These are phyloP conservation scores for Neoscelio sp. DNA, from an alignment of 2,888 invertebrate species.

Conservation along the genomic window DNA sequence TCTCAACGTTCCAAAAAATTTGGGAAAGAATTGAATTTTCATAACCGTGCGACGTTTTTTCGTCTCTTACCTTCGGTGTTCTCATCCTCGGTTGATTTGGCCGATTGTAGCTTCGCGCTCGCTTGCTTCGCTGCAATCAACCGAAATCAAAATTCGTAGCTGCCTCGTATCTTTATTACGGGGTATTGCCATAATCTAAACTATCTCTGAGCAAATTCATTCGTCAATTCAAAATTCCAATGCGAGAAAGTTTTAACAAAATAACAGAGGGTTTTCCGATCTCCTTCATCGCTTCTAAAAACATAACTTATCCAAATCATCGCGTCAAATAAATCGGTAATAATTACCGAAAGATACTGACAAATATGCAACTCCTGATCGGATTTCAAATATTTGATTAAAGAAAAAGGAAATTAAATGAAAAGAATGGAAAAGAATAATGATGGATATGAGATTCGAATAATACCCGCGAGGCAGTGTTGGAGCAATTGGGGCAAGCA, in stretches of 20 bases:
- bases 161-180: slow-evolving; percentile 77
- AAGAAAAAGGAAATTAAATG: no score
- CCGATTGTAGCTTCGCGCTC: slow-evolving; percentile 82
- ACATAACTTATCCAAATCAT: slow-evolving; percentile 13
- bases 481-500: no score
- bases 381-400: no score
- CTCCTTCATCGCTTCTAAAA: no score
- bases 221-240: no score
- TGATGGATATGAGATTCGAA: no score
- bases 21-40: slow-evolving; percentile 53
- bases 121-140: slow-evolving; percentile 83
- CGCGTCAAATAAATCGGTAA: neutral
- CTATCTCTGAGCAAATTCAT: slow-evolving; percentile 10
- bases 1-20: slow-evolving; percentile 26
- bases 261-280: no score
- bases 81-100: slow-evolving; percentile 83
- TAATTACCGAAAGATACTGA: slow-evolving; percentile 21
- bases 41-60: slow-evolving; percentile 65
- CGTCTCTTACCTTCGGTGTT: slow-evolving; percentile 82
- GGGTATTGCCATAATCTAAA: slow-evolving; percentile 42
- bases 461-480: no score
- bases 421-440: no score
- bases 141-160: slow-evolving; percentile 83
- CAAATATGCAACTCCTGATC: slow-evolving; percentile 37
- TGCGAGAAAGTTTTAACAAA: no score